A percentile compares a stretch with the other conserved stretches of the same genome.
These are phyloP conservation scores for Anastrepha obliqua DNA, from an alignment of 1,140 invertebrate genomes.

Conservation along the genomic window DNA sequence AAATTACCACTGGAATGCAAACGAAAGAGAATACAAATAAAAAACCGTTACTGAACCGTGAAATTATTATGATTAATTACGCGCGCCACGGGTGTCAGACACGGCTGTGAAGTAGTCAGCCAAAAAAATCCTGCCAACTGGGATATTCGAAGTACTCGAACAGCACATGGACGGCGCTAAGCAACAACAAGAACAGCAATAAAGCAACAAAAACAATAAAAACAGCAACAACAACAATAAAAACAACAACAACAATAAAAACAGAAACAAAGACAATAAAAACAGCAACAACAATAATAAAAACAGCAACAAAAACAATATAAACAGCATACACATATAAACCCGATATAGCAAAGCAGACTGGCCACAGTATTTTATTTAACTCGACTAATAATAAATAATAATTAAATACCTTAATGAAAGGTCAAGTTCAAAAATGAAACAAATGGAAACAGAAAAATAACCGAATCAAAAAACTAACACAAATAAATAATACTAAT, in stretches of 20 bases:
- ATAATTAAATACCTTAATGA: conserved; percentile 32
- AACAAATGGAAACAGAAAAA: conserved; percentile 42
- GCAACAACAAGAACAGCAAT: background rate
- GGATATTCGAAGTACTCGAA: background rate
- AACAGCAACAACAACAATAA: background rate
- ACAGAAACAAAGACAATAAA: too few relatives aligned
- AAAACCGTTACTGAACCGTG: background rate
- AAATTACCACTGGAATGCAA: conserved; percentile 1
- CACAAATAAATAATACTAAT: conserved; percentile 48
- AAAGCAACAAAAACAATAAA: background rate
- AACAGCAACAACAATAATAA: too few relatives aligned
- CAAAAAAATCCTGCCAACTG: background rate
- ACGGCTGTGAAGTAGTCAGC: conserved; percentile 12
- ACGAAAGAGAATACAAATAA: background rate
- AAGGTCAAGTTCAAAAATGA: conserved; percentile 18
- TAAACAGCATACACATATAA: too few relatives aligned
- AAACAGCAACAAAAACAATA: too few relatives aligned
- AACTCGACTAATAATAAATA: background rate
- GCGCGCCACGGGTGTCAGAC: conserved; percentile 9
- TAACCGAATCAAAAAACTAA: conserved; percentile 21
- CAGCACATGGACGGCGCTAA: background rate
- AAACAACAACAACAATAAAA: background rate
- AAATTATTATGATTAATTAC: conserved; percentile 46
- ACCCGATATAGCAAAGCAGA: too few relatives aligned
- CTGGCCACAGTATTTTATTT: too few relatives aligned